Conservation (phyloP, 2,797 vertebrate species). For the Botia almorhae region DNA sequence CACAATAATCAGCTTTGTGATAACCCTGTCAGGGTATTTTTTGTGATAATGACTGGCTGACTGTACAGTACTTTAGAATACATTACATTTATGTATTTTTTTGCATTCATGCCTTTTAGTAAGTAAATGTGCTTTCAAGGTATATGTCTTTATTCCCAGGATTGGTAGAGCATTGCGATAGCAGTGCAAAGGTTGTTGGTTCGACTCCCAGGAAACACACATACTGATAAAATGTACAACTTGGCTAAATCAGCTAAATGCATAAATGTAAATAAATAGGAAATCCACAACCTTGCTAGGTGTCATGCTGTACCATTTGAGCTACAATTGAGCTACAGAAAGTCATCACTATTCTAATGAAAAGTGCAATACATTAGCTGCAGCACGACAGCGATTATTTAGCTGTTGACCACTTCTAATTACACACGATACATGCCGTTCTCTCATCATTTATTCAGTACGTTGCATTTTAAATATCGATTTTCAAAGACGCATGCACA, state of each 20-base stretch:
- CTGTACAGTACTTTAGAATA: background rate
- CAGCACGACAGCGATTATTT: conserved; percentile 2
- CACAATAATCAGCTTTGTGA: no score
- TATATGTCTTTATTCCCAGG: no score
- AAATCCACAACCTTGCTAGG: background rate
- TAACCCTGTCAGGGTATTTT: no score
- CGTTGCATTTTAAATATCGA: conserved; percentile 12
- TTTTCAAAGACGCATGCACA: conserved; percentile 16
- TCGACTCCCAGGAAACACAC: no score
- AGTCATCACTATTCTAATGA: conserved; percentile 2
- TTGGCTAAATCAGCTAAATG: no score
- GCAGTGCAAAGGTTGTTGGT: no score
- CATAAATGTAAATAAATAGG: no score
- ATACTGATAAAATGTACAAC: no score
- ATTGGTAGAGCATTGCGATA: no score
- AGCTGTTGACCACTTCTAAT: conserved; percentile 19
- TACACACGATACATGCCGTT: background rate
- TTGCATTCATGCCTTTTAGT: background rate
- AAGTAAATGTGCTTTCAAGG: background rate
- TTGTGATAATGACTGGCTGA: no score
- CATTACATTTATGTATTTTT: background rate
- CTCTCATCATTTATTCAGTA: conserved; percentile 12
- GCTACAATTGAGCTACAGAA: conserved; percentile 1
- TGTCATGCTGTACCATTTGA: background rate
- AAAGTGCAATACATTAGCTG: conserved; percentile 20